phyloP scores from a whole-genome alignment of 2,797 vertebrate genomes.

The Zenarchopterus dispar region DNA sequence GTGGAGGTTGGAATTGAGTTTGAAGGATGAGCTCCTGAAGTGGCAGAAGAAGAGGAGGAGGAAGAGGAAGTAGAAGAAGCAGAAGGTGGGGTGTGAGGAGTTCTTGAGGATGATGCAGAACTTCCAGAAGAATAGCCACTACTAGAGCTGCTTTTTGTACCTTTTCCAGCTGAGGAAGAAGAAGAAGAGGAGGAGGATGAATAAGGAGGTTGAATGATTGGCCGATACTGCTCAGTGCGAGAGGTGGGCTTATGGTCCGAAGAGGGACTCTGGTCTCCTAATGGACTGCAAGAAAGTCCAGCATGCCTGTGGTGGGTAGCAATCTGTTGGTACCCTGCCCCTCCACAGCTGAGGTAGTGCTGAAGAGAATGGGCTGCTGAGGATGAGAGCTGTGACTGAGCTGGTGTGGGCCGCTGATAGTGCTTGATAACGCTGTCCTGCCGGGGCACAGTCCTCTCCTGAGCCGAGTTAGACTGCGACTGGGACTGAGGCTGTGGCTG shows the following conservation, averaged over 20 bases:
- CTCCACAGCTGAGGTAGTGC: constrained; percentile 94
- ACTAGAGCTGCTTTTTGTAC: constrained; percentile 84
- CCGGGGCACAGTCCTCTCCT: constrained; percentile 91
- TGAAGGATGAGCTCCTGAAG: constrained; percentile 83
- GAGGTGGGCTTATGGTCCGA: constrained; percentile 77
- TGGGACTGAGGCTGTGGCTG: constrained; percentile 81
- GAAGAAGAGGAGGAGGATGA: constrained; percentile 78
- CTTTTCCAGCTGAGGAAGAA: constrained; percentile 80
- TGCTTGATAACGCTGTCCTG: constrained; percentile 97
- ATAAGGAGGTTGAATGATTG: constrained; percentile 91
- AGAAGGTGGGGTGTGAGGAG: constrained; percentile 86
- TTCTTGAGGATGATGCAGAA: constrained; percentile 83
- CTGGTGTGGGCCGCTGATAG: constrained; percentile 91
- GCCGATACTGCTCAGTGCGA: constrained; percentile 87
- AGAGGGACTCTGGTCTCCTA: constrained; percentile 91
- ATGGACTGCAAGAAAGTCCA: constrained; percentile 90
- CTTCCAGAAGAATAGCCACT: constrained; percentile 89
- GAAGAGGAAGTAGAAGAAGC: constrained; percentile 86
- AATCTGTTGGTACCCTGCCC: constrained; percentile 90
- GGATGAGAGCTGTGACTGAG: constrained; percentile 87
- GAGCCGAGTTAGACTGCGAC: constrained; percentile 84
- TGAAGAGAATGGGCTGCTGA: constrained; percentile 91
- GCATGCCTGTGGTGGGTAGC: constrained; percentile 86
- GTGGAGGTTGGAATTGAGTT: constrained; percentile 81
- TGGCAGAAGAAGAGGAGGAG: constrained; percentile 87